Base-by-base conservation (phyloP, 2,797 vertebrate genomes). In the Saxicola maurus region DNA sequence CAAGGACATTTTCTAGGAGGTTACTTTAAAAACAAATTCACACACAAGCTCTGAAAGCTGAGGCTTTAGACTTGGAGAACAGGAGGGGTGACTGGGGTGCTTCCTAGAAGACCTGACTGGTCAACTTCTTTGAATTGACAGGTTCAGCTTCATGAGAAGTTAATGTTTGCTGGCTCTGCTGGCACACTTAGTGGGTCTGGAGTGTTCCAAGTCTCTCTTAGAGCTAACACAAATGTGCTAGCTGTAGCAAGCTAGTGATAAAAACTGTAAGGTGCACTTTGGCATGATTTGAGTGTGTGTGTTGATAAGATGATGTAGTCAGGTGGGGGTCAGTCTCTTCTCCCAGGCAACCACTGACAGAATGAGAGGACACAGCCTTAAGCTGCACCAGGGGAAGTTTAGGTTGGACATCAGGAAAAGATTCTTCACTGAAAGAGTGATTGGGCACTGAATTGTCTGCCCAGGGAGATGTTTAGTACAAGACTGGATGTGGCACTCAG, bases 201-300 rank as follows among this genome's bases (percentile, higher is more conserved):
- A 49, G 19, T 5, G 35, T 57, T 46, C 55, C 30, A 17, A 55
- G 69, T 46, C 31, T 48, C 11, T 62, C 19, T 40, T 11, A 10
- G 15, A 75, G 55, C 75, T 30, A 24, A 57, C 14, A 5, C 0
- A 0, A 46, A 17, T 3, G 2, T 59, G 23, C 7, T 37, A 1
- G 49, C n/a, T 65, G 35, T 19, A 66, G 67, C 13, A 57, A 68
- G 14, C 5, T 8, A 23, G 43, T 46, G 20, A 16, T 57, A 53
- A 65, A 60, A 76, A 1, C 31, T 13, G 3, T 12, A 17, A 43
- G 23, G 31, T 82, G 60, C 14, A 3, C 52, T 88, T 53, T 25
- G 71, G 31, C 48, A 11, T 35, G 3, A 31, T 25, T 33, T 19
- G 77, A 49, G 23, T 10, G 6, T 27, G 33, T 53, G 33, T 51